Base-by-base conservation (phyloP, 1,140 invertebrate genomes). In the Trachelipus rathkii region DNA sequence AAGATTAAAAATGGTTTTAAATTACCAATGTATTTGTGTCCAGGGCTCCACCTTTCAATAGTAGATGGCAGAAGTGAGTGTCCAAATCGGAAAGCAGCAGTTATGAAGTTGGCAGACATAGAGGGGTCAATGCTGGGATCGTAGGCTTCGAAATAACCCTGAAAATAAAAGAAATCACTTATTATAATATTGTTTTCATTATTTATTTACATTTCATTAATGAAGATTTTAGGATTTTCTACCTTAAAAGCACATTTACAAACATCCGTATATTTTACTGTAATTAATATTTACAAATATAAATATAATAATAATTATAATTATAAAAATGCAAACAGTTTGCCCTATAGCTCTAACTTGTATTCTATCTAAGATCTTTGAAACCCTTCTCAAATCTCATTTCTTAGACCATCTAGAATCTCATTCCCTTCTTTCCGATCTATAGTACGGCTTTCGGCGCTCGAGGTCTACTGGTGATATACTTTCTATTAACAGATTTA, bases 101-200 rank as follows among this genome's bases (percentile, higher is more conserved):
- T 85, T 21, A 85, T 81, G 81, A 88, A 87, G 11, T 83, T 81
- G 21, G 83, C 81, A 24, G 85, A 78, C 45, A 85, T 84, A 13
- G 83, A 83, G 15, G 86, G 83, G 76, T 87, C 86, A 11, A 87
- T 83, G 44, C 82, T 83, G 11, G 83, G 78, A 77, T 96, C 89
- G 84, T 97, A 99, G 78, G 97, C 95, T 79, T 92, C 89, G 13
- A 97, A 91, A 82, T 90, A 81, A 23, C 91, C 91, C 73, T 86
- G 85, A 43, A 72, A 24, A 33, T 15, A 70, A 72, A 23, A 68
- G 45, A 60, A n/a, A 44, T 15, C 66, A 3, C 6, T 33, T 33
- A 33, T 6, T 60, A 60, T 60, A 60, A 4, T 8, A 60, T 60
- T 60, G 11, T 4, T 3, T 19, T 19, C 2, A 15, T 60, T 19